Conservation (phyloP, 2,797 vertebrate species). For the Perodicticus potto region DNA sequence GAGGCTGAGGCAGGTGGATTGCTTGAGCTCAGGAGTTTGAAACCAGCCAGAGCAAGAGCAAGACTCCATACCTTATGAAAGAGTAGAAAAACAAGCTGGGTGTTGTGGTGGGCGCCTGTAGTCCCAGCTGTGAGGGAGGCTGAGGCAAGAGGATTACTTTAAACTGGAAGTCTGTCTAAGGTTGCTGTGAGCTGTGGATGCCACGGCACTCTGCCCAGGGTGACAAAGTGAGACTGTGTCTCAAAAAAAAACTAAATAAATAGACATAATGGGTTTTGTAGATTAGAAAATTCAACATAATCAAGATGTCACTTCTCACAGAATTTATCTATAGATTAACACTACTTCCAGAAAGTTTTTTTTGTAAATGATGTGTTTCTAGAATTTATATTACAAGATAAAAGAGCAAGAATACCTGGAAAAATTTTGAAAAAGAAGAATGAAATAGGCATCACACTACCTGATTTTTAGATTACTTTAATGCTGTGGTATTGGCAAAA, state of each 20-base stretch:
- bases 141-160: no score
- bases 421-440: background rate
- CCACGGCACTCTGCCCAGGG: no score
- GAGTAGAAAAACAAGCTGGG: no score
- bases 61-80: no score
- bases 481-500: background rate
- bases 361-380: conserved; percentile 9
- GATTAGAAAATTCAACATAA: background rate
- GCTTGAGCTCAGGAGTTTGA: no score
- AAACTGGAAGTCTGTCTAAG: no score
- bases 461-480: background rate
- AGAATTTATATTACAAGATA: background rate
- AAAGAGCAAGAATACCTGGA: conserved; percentile 4
- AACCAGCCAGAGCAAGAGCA: no score
- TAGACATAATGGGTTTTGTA: background rate
- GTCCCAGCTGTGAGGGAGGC: no score
- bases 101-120: no score
- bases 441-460: background rate
- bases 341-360: background rate
- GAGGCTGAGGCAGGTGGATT: no score
- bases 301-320: background rate
- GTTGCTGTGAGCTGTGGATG: no score
- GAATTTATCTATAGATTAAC: conserved; percentile 12
- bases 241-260: background rate
- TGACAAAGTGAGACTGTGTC: no score